phyloP scores from a whole-genome alignment of 1,140 invertebrate species.

The Drosophila subobscura region DNA sequence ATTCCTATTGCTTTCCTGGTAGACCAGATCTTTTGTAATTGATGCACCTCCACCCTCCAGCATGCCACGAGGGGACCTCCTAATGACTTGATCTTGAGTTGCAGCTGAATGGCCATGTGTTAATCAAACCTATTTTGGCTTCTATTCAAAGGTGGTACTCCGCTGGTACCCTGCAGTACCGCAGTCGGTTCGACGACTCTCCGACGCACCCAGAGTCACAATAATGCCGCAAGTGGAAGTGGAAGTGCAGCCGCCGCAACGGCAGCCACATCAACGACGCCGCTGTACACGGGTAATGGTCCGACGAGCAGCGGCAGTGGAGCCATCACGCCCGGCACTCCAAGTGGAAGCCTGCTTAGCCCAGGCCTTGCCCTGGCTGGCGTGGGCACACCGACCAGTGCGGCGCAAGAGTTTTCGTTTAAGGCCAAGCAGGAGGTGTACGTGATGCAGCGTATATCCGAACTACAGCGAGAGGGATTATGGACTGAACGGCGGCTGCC shows the following conservation, averaged over 20 bases:
- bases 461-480: slow-evolving; percentile 94
- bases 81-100: slow-evolving; percentile 11
- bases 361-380: slow-evolving; percentile 40
- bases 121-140: slow-evolving; percentile 13
- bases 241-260: slow-evolving; percentile 13
- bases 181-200: slow-evolving; percentile 60
- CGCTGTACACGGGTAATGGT: slow-evolving; percentile 52
- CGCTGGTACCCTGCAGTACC: slow-evolving; percentile 84
- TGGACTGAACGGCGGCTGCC: slow-evolving; percentile 97
- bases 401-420: slow-evolving; percentile 90
- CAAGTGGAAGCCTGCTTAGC: slow-evolving; percentile 59
- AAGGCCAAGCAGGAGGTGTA: slow-evolving; percentile 97
- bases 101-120: slow-evolving; percentile 21
- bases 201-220: slow-evolving; percentile 46
- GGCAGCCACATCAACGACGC: slow-evolving; percentile 34
- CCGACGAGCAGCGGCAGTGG: slow-evolving; percentile 27
- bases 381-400: slow-evolving; percentile 55
- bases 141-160: slow-evolving; percentile 85
- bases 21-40: slow-evolving; percentile 37
- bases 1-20: slow-evolving; percentile 43
- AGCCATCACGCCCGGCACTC: slow-evolving; percentile 56
- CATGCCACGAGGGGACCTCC: slow-evolving; percentile 62
- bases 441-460: slow-evolving; percentile 95
- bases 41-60: slow-evolving; percentile 44
- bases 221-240: slow-evolving; percentile 24